A percentile compares a stretch with the other conserved stretches of the same genome.
These are phyloP conservation scores for Euzophera pinguis DNA, from an alignment of 2,888 invertebrate genomes.

Conservation along the genomic window DNA sequence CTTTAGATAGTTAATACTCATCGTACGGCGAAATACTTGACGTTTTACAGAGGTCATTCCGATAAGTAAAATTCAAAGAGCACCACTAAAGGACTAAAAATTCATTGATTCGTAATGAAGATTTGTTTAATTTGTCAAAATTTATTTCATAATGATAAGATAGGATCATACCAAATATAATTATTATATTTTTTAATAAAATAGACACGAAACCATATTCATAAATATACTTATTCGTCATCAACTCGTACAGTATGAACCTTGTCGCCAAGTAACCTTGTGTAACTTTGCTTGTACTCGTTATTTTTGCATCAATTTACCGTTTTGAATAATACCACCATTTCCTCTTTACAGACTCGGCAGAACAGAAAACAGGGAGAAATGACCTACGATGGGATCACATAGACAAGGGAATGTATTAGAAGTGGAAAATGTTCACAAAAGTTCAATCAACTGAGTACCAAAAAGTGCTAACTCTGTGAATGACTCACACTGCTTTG, in stretches of 20 bases:
- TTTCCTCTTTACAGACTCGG: slow-evolving; percentile 28
- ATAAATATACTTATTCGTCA: background rate
- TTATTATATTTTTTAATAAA: no score
- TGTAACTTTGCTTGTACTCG: slow-evolving; percentile 21
- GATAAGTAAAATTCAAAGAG: no score
- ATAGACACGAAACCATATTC: background rate
- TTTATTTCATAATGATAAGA: no score
- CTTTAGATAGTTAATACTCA: no score
- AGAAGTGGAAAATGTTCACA: slow-evolving; percentile 4
- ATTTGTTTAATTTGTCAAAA: no score
- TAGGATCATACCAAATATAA: no score
- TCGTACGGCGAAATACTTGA: no score
- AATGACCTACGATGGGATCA: slow-evolving; percentile 49
- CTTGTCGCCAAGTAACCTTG: slow-evolving; percentile 21
- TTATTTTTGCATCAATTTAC: slow-evolving; percentile 29
- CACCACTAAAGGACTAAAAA: no score
- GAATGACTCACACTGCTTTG: slow-evolving; percentile 37
- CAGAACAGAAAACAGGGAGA: slow-evolving; percentile 26
- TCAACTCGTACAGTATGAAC: slow-evolving; percentile 22
- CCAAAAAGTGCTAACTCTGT: slow-evolving; percentile 38
- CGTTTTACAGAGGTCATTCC: no score
- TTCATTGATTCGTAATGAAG: no score
- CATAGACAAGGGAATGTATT: slow-evolving; percentile 32
- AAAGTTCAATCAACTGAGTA: slow-evolving; percentile 40
- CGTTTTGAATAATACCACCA: slow-evolving; percentile 30